Base-by-base conservation (phyloP, 2,113 vertebrate species). In the Lagopus muta region DNA sequence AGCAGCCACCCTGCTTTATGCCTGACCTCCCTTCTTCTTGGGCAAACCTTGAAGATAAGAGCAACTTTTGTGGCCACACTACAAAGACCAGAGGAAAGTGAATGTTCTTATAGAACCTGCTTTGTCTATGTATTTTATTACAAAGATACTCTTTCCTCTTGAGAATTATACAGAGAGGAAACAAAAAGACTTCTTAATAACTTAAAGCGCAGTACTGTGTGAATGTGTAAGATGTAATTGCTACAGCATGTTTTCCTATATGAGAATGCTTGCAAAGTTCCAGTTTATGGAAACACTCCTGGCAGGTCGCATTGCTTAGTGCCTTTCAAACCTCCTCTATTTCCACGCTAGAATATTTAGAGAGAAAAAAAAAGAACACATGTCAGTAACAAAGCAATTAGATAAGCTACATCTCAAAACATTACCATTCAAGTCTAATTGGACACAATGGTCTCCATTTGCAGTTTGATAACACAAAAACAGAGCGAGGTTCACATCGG, bases 331-430 rank as follows among this genome's bases (percentile, higher is more conserved):
- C 67, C 66, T 77, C 45, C 40, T 77, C 82, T 80, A 1, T 10
- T 12, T 54, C 55, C 76, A 54, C 60, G 27, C 7, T 1, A 72
- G 66, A 75, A 79, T 73, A 77, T 61, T 60, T 36, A 84, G 45
- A 81, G 42, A 84, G 34, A 5, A 72, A 78, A 86, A 84, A 38
- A 66, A 87, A 64, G 52, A 27, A 70, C 57, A 25, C 57, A 25
- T 14, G 38, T 77, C 88, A 94, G 84, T 75, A 89, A 70, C 84
- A 94, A 89, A 38, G 71, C 94, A 94, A 96, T 94, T 96, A 92
- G 74, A 96, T 96, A 91, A 95, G 81, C 78, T 96, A 93, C 80
- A 96, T 91, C 93, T 95, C 89, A 87, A 96, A 96, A 86, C 88
- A 74, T 6, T 54, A 91, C n/a, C 71, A 92, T 93, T 96, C 85